Conservation (phyloP, 2,797 vertebrate genomes). For the Chloroceryle amazona region DNA sequence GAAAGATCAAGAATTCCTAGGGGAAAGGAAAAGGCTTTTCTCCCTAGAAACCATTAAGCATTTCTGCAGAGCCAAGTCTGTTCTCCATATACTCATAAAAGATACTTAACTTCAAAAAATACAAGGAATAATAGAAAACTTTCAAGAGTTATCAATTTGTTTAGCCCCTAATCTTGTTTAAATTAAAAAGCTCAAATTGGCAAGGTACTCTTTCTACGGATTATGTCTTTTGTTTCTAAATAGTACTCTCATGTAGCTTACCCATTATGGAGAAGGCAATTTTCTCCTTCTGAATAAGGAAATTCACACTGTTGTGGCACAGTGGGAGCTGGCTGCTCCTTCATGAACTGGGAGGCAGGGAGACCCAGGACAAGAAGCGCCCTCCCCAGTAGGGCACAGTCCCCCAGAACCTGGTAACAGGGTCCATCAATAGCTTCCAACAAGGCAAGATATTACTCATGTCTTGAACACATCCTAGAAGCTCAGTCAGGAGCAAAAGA, state of each 20-base stretch:
- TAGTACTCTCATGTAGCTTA: neutral
- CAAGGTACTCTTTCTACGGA: neutral
- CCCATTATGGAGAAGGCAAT: fast-evolving
- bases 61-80: neutral
- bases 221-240: neutral
- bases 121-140: neutral
- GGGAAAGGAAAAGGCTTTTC: neutral
- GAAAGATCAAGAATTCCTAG: neutral
- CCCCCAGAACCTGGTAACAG: neutral
- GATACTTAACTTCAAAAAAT: neutral
- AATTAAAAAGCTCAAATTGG: neutral
- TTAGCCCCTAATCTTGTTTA: neutral
- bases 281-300: neutral
- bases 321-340: neutral
- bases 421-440: neutral
- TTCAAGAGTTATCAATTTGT: neutral
- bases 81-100: neutral
- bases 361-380: neutral
- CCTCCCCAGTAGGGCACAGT: fast-evolving
- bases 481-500: neutral
- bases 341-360: neutral
- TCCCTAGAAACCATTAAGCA: neutral
- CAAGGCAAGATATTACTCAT: neutral
- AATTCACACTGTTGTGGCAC: neutral
- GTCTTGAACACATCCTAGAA: neutral